Evolutionary conservation across 23 tunicate genomes (phyloP).

Genomic region (Halocynthia roretzi): DNA sequence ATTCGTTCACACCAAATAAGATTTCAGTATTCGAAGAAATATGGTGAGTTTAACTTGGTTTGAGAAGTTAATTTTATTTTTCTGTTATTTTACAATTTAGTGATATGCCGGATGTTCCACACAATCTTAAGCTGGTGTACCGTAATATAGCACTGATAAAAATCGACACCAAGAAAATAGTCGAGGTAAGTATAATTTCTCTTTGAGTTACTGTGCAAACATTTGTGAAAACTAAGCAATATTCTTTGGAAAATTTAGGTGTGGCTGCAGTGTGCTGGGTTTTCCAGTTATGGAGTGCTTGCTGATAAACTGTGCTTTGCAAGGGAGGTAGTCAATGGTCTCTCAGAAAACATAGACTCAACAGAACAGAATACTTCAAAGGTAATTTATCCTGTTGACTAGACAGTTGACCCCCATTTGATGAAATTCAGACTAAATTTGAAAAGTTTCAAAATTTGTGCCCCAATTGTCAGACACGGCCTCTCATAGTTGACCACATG

Average conservation of each 20-base stretch:
- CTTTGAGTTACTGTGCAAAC: background rate
- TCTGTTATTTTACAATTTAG: constrained; percentile 14
- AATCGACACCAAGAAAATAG: constrained; percentile 45
- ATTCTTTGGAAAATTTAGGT: constrained; percentile 28
- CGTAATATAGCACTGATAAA: constrained; percentile 54
- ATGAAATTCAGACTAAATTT: too few relatives aligned
- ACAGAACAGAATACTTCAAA: background rate
- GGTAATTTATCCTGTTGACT: background rate
- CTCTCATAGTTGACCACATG: too few relatives aligned
- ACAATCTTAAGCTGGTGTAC: constrained; percentile 32
- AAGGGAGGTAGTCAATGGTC: background rate
- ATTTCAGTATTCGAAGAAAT: too few relatives aligned
- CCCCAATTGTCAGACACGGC: too few relatives aligned
- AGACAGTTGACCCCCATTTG: too few relatives aligned
- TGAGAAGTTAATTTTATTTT: background rate
- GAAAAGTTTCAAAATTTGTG: too few relatives aligned
- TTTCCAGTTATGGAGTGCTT: constrained; percentile 31
- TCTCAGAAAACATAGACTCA: background rate
- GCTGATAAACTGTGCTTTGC: constrained; percentile 36
- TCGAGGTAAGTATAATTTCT: constrained; percentile 36
- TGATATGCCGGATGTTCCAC: constrained; percentile 34
- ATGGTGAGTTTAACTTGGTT: background rate
- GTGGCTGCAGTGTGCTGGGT: constrained; percentile 77
- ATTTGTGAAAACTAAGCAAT: background rate
- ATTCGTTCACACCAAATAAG: too few relatives aligned